Percentiles rank a stretch among this genome's conserved stretches.
These are phyloP conservation scores for Piaya cayana DNA, from an alignment of 2,113 vertebrate genomes.

Conservation along the genomic window DNA sequence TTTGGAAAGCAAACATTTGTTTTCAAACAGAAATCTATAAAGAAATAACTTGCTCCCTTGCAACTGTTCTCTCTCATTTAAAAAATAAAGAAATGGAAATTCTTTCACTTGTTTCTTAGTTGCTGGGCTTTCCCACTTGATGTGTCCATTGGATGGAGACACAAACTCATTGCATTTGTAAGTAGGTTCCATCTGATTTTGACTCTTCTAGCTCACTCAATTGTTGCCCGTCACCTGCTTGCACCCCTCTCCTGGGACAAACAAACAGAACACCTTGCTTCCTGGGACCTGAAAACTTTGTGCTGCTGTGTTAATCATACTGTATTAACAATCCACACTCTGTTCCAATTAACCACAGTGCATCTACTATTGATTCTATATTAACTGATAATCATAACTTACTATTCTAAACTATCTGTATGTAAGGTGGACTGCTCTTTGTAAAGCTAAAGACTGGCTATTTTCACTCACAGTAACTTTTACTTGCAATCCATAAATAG, in stretches of 20 bases:
- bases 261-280: not conserved
- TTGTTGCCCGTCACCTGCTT: not conserved
- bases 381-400: not conserved
- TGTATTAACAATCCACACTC: not conserved
- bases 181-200: not conserved
- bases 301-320: not conserved
- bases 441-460: not conserved
- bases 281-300: not conserved
- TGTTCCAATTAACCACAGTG: not conserved
- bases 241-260: not conserved
- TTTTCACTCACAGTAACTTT: not conserved
- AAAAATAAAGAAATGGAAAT: not conserved
- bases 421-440: not conserved
- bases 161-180: not conserved
- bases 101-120: not conserved
- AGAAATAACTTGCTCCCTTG: not conserved
- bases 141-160: not conserved
- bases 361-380: not conserved
- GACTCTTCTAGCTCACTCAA: not conserved
- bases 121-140: not conserved
- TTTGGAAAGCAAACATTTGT: not conserved
- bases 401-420: not conserved
- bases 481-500: not conserved
- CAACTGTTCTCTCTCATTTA: not conserved
- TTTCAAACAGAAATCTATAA: not conserved